A percentile compares a stretch with the other conserved stretches of the same genome.
Conservation (phyloP, 2,797 vertebrate species). For the Antennarius maculatus region DNA sequence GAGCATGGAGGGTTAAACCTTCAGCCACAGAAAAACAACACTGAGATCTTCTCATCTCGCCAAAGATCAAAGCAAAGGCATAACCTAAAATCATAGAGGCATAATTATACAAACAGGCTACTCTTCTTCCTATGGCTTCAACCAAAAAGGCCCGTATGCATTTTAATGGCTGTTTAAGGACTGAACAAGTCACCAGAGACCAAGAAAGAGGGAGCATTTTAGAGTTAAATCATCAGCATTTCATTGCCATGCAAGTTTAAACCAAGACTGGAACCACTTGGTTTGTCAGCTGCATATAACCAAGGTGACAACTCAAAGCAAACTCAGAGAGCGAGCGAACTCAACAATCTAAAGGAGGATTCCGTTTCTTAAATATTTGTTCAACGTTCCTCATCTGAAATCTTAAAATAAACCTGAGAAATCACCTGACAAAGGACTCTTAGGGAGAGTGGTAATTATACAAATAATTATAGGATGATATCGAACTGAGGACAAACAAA, state of each 20-base stretch:
- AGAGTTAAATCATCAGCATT: constrained; percentile 31
- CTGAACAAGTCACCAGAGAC: constrained; percentile 32
- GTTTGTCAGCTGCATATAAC: constrained; percentile 35
- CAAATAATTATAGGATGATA: constrained; percentile 22
- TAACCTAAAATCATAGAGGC: constrained; percentile 60
- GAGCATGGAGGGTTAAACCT: constrained; percentile 5
- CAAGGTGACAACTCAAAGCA: constrained; percentile 41
- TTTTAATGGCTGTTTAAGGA: constrained; percentile 58
- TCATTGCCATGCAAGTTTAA: constrained; percentile 45
- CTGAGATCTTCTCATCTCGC: constrained; percentile 38
- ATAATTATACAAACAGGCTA: constrained; percentile 54
- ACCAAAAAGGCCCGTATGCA: constrained; percentile 48
- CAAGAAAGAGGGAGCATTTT: constrained; percentile 16
- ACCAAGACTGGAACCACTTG: constrained; percentile 11
- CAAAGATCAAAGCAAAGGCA: constrained; percentile 58
- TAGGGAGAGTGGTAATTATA: not conserved
- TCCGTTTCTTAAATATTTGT: constrained; percentile 44
- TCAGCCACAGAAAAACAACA: constrained; percentile 10
- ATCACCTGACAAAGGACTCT: constrained; percentile 24
- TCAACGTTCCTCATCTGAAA: constrained; percentile 25
- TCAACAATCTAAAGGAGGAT: constrained; percentile 27
- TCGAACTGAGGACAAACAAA: not conserved
- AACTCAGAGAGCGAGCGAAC: constrained; percentile 32
- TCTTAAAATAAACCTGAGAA: constrained; percentile 13
- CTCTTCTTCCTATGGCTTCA: constrained; percentile 30